Percentiles rank a stretch among this genome's conserved stretches.
phyloP scores from a whole-genome alignment of 2,888 invertebrate genomes.

The Meteorus colon region DNA sequence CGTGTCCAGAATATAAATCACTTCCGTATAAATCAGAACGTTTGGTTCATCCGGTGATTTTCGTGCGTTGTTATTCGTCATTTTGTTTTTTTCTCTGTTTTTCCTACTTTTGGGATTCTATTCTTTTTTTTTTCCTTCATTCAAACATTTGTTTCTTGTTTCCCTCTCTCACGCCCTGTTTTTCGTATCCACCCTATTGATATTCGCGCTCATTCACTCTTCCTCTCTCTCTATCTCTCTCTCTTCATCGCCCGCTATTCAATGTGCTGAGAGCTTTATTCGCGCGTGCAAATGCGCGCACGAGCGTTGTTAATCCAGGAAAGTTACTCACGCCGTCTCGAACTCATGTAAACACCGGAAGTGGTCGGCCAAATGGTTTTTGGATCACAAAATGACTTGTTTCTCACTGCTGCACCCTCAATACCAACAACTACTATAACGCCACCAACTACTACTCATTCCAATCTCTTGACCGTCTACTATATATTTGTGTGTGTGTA shows the following conservation, averaged over 20 bases:
- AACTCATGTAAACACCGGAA: slow-evolving; percentile 54
- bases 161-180: neutral
- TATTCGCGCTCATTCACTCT: neutral
- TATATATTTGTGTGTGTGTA: neutral
- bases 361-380: slow-evolving; percentile 46
- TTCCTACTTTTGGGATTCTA: neutral
- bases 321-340: slow-evolving; percentile 58
- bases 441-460: slow-evolving; percentile 1
- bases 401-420: slow-evolving; percentile 24
- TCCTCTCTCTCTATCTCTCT: neutral
- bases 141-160: neutral
- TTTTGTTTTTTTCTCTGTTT: slow-evolving; percentile 28
- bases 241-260: neutral
- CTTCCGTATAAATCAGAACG: slow-evolving; percentile 45
- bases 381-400: slow-evolving; percentile 44
- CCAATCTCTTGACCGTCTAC: slow-evolving; percentile 37
- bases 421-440: neutral
- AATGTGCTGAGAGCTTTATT: slow-evolving; percentile 44
- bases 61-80: slow-evolving; percentile 44
- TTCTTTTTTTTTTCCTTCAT: neutral
- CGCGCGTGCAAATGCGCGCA: slow-evolving; percentile 52
- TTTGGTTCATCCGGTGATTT: slow-evolving; percentile 48
- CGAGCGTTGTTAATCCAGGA: slow-evolving; percentile 57
- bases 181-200: neutral
- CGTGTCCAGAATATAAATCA: slow-evolving; percentile 46